Base-by-base conservation (phyloP, 2,888 invertebrate genomes). In the Cactoblastis cactorum region DNA sequence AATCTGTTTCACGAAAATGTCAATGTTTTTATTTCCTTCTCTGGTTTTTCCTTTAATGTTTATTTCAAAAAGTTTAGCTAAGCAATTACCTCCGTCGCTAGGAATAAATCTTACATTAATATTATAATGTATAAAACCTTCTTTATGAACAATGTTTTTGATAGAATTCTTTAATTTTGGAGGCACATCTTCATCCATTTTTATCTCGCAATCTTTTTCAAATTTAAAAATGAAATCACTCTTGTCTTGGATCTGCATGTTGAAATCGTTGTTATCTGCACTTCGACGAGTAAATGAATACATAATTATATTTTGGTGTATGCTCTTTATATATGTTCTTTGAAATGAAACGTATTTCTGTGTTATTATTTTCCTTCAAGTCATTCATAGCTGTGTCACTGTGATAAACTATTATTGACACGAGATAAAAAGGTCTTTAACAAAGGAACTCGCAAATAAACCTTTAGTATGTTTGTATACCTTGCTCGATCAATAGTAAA, bases 11-110 rank as follows among this genome's bases (percentile, higher is more conserved):
- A 78, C 50, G 33, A 79, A 78, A 6, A 79, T 51, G 49, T 75
- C 59, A 0, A 60, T 64, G 55, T 69, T 67, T 52, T 71, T 72
- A 0, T 53, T 46, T 0, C 57, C 67, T 2, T 56, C 39, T 5
- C 41, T 39, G 0, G 70, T 69, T 57, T 56, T 45, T 0, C 73
- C 77, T 54, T 62, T 59, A 9, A 80, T 59, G 15, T 68, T 57
- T 1, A 72, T 56, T 59, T 69, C 65, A 22, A 59, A 66, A 5
- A 74, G 52, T 0, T 54, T 53, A 1, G 47, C 52, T 11, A 80
- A 56, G 49, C 69, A 82, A 53, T 71, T 80, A 0, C 72, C 77
- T 11, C 82, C 80, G 22, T 70, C 63, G 2, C 74, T 66, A 0
- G 65, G 54, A 0, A 76, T 53, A 2, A 28, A 19, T 49, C 57